Percentiles rank a stretch among this genome's conserved stretches.
Evolutionary conservation across 2,113 vertebrate species (phyloP).

Genomic region (Sinocyclocheilus maitianheensis): DNA sequence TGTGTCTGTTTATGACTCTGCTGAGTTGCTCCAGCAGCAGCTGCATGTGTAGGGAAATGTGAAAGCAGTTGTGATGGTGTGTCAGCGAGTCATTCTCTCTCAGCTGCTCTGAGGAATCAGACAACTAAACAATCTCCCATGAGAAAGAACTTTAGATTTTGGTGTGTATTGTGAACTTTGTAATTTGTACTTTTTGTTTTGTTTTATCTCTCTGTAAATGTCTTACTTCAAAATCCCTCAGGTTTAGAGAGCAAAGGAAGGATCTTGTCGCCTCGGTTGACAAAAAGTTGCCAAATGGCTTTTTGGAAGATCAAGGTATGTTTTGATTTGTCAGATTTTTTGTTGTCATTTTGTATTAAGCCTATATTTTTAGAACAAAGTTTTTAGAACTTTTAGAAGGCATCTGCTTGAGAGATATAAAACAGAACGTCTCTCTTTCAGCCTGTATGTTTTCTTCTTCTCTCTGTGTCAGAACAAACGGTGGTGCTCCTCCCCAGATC

Average conservation of each 20-base stretch:
- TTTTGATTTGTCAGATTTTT: background rate
- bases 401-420: background rate
- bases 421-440: background rate
- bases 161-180: conserved; percentile 59
- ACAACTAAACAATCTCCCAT: conserved; percentile 63
- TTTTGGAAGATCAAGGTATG: conserved; percentile 95
- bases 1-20: conserved; percentile 29
- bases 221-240: conserved; percentile 59
- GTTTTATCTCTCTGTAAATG: conserved; percentile 9
- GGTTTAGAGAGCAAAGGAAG: conserved; percentile 92
- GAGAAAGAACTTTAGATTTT: conserved; percentile 79
- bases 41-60: conserved; percentile 41
- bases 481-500: conserved; percentile 92
- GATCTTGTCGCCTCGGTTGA: conserved; percentile 86
- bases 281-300: conserved; percentile 96
- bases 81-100: conserved; percentile 35
- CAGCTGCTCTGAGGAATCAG: conserved; percentile 52
- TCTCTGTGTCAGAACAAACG: conserved; percentile 76
- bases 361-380: background rate
- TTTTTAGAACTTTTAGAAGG: background rate
- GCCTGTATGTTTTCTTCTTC: background rate
- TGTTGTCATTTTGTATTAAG: background rate
- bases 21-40: conserved; percentile 33
- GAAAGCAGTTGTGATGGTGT: conserved; percentile 48
- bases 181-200: conserved; percentile 14